Conservation (phyloP, 2,888 invertebrate genomes). For the Pollenia griseotomentosa region DNA sequence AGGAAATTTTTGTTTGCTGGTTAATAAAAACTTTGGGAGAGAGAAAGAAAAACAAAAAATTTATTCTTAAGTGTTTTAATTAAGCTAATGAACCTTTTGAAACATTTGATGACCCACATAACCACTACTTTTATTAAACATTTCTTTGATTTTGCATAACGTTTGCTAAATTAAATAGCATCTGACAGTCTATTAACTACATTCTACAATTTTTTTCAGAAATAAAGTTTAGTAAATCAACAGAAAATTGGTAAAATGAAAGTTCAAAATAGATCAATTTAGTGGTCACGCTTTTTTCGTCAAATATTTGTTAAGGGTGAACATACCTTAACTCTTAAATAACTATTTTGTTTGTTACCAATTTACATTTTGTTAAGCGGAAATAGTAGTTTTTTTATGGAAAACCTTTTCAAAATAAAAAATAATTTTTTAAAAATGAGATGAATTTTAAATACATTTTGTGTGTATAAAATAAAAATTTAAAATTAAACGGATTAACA, state of each 20-base stretch:
- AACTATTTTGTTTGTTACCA: background rate
- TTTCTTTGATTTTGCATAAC: no score
- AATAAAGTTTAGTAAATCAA: no score
- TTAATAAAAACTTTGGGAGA: background rate
- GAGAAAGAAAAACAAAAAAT: background rate
- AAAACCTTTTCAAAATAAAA: conserved; percentile 21
- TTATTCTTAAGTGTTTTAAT: background rate
- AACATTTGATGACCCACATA: no score
- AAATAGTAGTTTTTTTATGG: conserved; percentile 17
- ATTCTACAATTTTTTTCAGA: no score
- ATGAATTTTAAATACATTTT: conserved; percentile 31
- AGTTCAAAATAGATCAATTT: no score
- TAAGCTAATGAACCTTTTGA: conserved; percentile 19
- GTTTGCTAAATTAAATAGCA: no score
- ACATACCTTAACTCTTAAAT: background rate
- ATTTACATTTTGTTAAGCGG: conserved; percentile 21
- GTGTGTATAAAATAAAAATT: conserved; percentile 14
- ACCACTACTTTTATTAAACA: no score
- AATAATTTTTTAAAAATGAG: conserved; percentile 33
- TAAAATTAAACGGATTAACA: background rate
- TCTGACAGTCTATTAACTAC: no score
- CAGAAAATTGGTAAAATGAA: no score
- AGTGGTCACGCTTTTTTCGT: no score
- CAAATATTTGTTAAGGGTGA: no score
- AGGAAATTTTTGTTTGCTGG: no score